phyloP scores from a whole-genome alignment of 92 coral and sea anemone species.

The Parazoanthus atlanticus region DNA sequence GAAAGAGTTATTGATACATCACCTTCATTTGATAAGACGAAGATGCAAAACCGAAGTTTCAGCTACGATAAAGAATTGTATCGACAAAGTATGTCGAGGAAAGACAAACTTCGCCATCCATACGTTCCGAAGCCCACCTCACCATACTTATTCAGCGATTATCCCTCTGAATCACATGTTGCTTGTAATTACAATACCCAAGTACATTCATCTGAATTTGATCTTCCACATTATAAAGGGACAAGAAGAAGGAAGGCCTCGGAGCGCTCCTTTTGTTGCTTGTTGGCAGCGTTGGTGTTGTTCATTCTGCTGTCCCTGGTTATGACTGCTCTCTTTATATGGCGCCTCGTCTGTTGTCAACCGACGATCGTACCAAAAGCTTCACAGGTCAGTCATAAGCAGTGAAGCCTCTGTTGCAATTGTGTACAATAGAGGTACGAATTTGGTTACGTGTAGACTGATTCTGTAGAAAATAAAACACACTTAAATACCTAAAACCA shows the following conservation, averaged over 20 bases:
- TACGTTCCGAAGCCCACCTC: slow-evolving; percentile 42
- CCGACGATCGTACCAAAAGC: neutral
- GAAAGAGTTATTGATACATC: neutral
- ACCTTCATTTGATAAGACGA: neutral
- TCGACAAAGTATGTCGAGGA: slow-evolving; percentile 31
- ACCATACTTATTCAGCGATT: slow-evolving; percentile 30
- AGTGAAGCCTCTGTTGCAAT: neutral
- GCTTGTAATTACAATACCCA: slow-evolving; percentile 9
- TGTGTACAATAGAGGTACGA: too few species aligned
- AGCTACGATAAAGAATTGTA: slow-evolving; percentile 37
- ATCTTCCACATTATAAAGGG: slow-evolving; percentile 45
- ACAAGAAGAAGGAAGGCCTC: neutral
- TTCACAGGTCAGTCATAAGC: slow-evolving; percentile 2
- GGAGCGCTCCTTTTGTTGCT: slow-evolving; percentile 19
- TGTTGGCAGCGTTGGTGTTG: slow-evolving; percentile 41
- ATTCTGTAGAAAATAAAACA: too few species aligned
- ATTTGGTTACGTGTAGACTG: too few species aligned
- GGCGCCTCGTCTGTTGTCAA: slow-evolving; percentile 30
- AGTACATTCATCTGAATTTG: slow-evolving; percentile 15
- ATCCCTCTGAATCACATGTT: neutral
- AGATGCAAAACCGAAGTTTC: slow-evolving; percentile 43
- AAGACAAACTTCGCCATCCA: slow-evolving; percentile 24
- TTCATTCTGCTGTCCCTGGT: slow-evolving; percentile 51
- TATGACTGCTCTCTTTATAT: slow-evolving; percentile 54
- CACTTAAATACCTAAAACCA: too few species aligned